Evolutionary conservation across 2,113 vertebrate species (phyloP).

Genomic region (Perccottus glenii): DNA sequence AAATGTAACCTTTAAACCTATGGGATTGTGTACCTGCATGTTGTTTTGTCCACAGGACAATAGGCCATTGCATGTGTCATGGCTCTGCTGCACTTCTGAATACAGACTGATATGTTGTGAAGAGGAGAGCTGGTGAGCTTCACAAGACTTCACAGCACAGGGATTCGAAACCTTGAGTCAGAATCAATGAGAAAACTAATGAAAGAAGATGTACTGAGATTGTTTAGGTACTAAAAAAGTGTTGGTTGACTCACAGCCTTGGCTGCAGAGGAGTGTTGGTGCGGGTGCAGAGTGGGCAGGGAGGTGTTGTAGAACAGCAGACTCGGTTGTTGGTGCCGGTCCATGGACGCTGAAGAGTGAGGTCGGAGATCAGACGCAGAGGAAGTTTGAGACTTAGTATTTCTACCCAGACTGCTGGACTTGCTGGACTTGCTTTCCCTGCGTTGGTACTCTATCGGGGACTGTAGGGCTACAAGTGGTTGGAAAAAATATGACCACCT

Average conservation of each 20-base stretch:
- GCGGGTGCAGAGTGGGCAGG: conserved; percentile 80
- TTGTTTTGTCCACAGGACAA: conserved; percentile 35
- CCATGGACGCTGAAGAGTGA: conserved; percentile 77
- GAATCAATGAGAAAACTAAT: background rate
- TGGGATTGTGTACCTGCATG: conserved; percentile 53
- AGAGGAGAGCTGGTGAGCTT: conserved; percentile 45
- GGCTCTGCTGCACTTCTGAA: conserved; percentile 27
- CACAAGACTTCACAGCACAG: background rate
- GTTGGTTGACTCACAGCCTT: conserved; percentile 28
- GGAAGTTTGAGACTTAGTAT: conserved; percentile 52
- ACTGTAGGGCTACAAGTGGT: conserved; percentile 73
- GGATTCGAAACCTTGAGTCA: conserved; percentile 47
- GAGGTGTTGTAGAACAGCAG: conserved; percentile 80
- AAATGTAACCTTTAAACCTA: background rate
- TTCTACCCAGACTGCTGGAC: conserved; percentile 85
- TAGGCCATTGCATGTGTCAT: conserved; percentile 45
- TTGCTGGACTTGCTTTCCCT: conserved; percentile 86
- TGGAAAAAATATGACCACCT: conserved; percentile 12
- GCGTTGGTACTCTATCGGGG: conserved; percentile 89
- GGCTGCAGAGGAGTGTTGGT: conserved; percentile 39
- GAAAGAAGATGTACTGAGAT: no score
- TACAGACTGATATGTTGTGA: conserved; percentile 49
- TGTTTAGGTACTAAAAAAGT: background rate
- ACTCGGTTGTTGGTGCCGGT: conserved; percentile 69
- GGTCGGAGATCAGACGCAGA: conserved; percentile 59